Evolutionary conservation across 2,113 vertebrate genomes (phyloP).

Genomic region (Pterocles orientalis): DNA sequence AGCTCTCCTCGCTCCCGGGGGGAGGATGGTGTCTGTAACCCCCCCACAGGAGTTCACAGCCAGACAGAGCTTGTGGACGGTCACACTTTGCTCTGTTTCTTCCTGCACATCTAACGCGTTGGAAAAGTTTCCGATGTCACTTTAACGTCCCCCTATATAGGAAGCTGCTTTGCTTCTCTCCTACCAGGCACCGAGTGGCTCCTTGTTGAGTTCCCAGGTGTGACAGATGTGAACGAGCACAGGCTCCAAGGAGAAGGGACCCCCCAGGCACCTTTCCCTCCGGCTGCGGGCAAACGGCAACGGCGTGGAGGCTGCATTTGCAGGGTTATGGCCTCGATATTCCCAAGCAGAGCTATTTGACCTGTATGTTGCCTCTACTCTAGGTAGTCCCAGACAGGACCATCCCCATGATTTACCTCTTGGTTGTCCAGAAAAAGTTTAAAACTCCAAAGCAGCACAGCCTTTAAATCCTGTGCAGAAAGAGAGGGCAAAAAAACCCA

Average conservation of each 20-base stretch:
- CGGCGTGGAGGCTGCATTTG: neutral
- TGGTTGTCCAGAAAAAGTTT: neutral
- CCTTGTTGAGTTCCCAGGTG: accelerated
- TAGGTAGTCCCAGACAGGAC: too few relatives aligned
- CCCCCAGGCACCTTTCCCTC: too few relatives aligned
- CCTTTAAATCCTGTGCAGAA: neutral
- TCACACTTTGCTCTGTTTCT: neutral
- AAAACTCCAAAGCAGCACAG: neutral
- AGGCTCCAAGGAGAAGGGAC: neutral
- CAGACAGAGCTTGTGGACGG: neutral
- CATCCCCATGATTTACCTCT: neutral
- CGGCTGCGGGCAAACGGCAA: too few relatives aligned
- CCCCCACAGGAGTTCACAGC: accelerated
- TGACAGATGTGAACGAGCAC: too few relatives aligned
- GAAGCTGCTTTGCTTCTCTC: neutral
- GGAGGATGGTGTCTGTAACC: too few relatives aligned
- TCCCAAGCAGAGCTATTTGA: neutral
- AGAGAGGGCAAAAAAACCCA: too few relatives aligned
- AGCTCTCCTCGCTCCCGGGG: neutral
- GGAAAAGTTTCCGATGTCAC: neutral
- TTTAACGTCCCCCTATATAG: neutral
- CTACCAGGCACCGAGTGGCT: accelerated
- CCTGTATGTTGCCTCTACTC: accelerated
- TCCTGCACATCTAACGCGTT: accelerated
- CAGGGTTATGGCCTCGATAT: too few relatives aligned